Evolutionary conservation across 1,140 invertebrate species (phyloP).

Genomic region (Platyscapa corneri): DNA sequence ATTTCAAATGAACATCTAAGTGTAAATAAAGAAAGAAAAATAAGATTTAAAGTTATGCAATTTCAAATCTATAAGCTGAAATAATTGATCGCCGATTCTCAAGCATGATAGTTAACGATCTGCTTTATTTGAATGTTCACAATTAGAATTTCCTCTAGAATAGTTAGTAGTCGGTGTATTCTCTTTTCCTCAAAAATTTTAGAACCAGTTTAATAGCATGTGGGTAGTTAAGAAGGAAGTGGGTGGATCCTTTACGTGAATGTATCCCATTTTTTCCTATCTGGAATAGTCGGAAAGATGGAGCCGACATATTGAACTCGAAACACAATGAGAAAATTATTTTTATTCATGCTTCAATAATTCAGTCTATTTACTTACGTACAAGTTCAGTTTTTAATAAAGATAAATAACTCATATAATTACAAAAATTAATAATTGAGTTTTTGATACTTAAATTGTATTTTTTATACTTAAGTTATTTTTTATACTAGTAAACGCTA

Average conservation of each 20-base stretch:
- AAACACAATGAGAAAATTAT: neutral
- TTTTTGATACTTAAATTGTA: too few species aligned
- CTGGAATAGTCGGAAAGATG: neutral
- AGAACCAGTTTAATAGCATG: neutral
- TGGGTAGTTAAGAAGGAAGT: neutral
- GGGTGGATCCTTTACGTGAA: neutral
- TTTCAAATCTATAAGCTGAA: neutral
- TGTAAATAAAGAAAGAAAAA: too few species aligned
- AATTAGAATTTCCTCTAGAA: neutral
- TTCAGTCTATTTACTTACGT: too few species aligned
- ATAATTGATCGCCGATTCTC: neutral
- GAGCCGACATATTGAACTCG: neutral
- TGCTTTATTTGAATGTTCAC: constrained; percentile 3
- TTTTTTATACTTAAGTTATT: too few species aligned
- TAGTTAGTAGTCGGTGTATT: neutral
- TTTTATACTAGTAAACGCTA: too few species aligned
- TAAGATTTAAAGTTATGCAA: too few species aligned
- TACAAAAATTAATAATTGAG: too few species aligned
- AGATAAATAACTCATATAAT: too few species aligned
- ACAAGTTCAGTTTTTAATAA: too few species aligned
- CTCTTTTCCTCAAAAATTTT: neutral
- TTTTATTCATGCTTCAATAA: neutral
- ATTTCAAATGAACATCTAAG: too few species aligned
- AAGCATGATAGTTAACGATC: neutral
- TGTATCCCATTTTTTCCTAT: neutral